A percentile compares a stretch with the other conserved stretches of the same genome.
phyloP scores from a whole-genome alignment of 2,797 vertebrate genomes.

The Ambastaia sidthimunki region DNA sequence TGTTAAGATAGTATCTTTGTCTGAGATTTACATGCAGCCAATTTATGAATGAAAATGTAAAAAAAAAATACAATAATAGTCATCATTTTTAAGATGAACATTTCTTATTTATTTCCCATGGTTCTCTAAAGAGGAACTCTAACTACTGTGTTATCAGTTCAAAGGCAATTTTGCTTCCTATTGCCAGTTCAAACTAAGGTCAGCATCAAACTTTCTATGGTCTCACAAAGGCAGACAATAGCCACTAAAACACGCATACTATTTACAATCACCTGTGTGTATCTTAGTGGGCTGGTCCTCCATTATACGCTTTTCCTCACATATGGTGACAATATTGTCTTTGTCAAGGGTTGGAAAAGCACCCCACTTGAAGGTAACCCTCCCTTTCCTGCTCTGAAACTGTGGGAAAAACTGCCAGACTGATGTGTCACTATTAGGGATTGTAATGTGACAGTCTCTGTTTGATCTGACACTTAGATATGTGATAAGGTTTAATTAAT shows the following conservation, averaged over 20 bases:
- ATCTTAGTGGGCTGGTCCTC: slow-evolving; percentile 52
- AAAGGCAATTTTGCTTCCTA: slow-evolving; percentile 64
- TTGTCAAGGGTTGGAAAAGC: slow-evolving; percentile 52
- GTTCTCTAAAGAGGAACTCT: slow-evolving; percentile 44
- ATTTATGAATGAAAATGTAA: no score
- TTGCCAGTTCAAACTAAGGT: slow-evolving; percentile 76
- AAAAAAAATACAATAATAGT: neutral
- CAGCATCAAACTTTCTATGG: slow-evolving; percentile 58
- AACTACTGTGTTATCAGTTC: slow-evolving; percentile 64
- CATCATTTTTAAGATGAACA: neutral
- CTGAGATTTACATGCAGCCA: neutral
- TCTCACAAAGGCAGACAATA: slow-evolving; percentile 51
- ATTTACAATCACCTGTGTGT: slow-evolving; percentile 65
- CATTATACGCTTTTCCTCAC: slow-evolving; percentile 53
- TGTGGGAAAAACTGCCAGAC: slow-evolving; percentile 47
- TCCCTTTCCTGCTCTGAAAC: neutral
- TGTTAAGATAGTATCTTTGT: neutral
- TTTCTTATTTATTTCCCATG: neutral
- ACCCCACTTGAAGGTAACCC: slow-evolving; percentile 37
- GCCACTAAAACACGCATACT: slow-evolving; percentile 46
- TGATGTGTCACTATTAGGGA: neutral
- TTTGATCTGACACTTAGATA: slow-evolving; percentile 22
- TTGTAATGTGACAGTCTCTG: neutral
- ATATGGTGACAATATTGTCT: slow-evolving; percentile 60
- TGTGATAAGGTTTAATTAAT: slow-evolving; percentile 45